Evolutionary conservation across 2,888 invertebrate species (phyloP), one percentile per base, ranked within the genome.

Genomic region (Trilocha varians): DNA sequence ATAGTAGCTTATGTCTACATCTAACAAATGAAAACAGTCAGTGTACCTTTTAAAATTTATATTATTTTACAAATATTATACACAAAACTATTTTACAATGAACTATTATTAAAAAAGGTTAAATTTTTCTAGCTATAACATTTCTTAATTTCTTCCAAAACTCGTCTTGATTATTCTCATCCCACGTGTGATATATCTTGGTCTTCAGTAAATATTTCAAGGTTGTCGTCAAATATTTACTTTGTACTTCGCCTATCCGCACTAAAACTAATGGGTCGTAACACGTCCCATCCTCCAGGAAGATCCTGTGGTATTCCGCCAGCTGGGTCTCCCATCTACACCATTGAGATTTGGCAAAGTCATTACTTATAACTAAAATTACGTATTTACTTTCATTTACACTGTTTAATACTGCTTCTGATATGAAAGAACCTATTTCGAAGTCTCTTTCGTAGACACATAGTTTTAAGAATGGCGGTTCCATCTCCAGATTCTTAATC

Each of bases 361-460:
- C 84, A 54, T 90, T 88, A 42, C 91, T 91, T 37, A 93, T 83
- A 8, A 93, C 74, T 41, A 93, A 70, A 42, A 93, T 77, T 11
- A 91, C 88, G 57, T 88, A 89, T 45, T 88, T 87, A 61, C 91
- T 90, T 42, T 88, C 84, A 18, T 88, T 88, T 44, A 93, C 88
- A 59, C 90, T 88, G 32, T 83, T 87, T 46, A 90, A 73, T 32
- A 93, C 89, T 38, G 89, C 88, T 58, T 92, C 91, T 0, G 90
- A 87, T 56, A 91, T 88, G 47, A 89, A 82, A 1, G 89, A 79
- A 3, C 91, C 90, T 43, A 89, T 87, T 57, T 89, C 87, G 49
- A 91, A 90, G 64, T 91, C 91, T 47, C 91, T 75, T 58, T 92
- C 91, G 55, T 91, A 91, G 17, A 93, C 88, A 62, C 91, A 92